Evolutionary conservation across 1,140 invertebrate genomes (phyloP).

Genomic region (Drosophila bifasciata): DNA sequence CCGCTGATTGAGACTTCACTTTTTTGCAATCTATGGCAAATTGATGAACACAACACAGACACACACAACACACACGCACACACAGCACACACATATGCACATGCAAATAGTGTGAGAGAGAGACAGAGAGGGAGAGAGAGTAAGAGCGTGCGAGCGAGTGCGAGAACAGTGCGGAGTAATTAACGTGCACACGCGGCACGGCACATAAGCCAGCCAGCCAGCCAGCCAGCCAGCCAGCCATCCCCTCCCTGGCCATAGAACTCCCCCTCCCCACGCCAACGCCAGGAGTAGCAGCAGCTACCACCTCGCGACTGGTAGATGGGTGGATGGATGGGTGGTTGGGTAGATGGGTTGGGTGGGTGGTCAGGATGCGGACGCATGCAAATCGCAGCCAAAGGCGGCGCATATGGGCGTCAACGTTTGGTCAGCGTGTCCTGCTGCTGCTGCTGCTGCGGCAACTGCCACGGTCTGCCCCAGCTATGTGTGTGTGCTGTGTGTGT

Average conservation of each 20-base stretch:
- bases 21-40: conserved; percentile 76
- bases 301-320: no score
- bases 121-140: background rate
- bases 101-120: conserved; percentile 26
- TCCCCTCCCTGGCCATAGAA: conserved; percentile 18
- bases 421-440: conserved; percentile 64
- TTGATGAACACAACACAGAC: conserved; percentile 70
- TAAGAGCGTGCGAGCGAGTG: background rate
- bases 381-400: conserved; percentile 61
- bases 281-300: no score
- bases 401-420: conserved; percentile 54
- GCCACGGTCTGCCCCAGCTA: no score
- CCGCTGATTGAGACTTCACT: conserved; percentile 74
- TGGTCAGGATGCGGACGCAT: conserved; percentile 55
- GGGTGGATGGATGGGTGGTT: conserved; percentile 10
- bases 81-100: conserved; percentile 1
- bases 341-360: conserved; percentile 8
- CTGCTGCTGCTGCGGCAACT: no score
- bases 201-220: conserved; percentile 76
- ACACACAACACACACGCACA: conserved; percentile 11
- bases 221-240: no score
- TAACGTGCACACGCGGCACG: conserved; percentile 77
- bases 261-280: background rate
- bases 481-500: no score
- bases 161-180: conserved; percentile 62